Evolutionary conservation across 2,888 invertebrate genomes (phyloP), one percentile per base, ranked within the genome.

Genomic region (Epinotia brunnichana): DNA sequence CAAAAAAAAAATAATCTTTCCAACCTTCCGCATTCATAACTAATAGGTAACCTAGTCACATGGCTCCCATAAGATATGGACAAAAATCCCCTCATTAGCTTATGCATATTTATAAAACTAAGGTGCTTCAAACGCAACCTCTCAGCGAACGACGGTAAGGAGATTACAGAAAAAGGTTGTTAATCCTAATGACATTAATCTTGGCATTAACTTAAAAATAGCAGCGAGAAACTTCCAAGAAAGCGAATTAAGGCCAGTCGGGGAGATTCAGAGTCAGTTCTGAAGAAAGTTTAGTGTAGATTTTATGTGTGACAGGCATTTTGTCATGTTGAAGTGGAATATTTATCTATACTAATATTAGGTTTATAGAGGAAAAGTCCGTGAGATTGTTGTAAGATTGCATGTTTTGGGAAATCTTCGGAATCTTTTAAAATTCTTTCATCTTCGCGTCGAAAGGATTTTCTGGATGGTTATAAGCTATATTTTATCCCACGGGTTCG

Each of bases 111-210:
- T 24, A 29, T 60, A 41, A 51, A 9, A 41, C 39, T 53, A 21
- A n/a, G 17, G 3, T 48, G 44, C 61, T 61, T 69, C 54, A 69
- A 69, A 61, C 48, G 59, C 51, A 53, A 21, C 41, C 69, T 29
- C 19, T 44, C 53, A 21, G 9, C 51, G 4, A 3, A 10, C 3
- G 53, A 57, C 54, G 56, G 44, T 61, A 68, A 72, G 72, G 21
- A 68, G 67, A 72, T 68, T 68, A 72, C 61, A 62, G 67, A 72
- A 62, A 67, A 68, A 72, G 72, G 61, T 62, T 67, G 71, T 39
- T 72, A 72, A 72, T 72, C 72, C 67, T 72, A 68, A 72, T 68
- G 67, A 68, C 72, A 72, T 72, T 56, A 68, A 72, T 72, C 72
- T 68, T 15, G 35, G 61, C 39, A 54, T 61, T 67, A 72, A 67